Evolutionary conservation across 2,797 vertebrate genomes (phyloP), one percentile per base, ranked within the genome.

Genomic region (Poliocrania exsul): DNA sequence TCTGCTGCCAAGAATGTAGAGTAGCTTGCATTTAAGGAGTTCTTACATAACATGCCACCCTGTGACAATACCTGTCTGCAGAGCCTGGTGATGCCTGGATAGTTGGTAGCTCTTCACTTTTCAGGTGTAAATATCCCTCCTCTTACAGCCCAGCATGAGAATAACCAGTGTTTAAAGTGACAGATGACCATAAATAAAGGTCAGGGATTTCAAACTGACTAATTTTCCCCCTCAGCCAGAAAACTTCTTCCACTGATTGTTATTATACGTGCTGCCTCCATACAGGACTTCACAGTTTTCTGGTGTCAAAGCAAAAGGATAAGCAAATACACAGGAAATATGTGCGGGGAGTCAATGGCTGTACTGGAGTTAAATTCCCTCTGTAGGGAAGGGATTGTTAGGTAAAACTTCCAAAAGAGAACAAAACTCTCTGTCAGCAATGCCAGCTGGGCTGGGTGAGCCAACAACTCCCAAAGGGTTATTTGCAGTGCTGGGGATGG

Each of bases 1-100:
- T 95, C 65, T 91, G 51, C 70, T 96, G 95, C 94, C 96, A 96
- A 87, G 95, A 93, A 95, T 73, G 89, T 4, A 62, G 93, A 94
- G 81, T 66, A 92, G 79, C 83, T 92, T 84, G 74, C 74, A 60
- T 61, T 73, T 47, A 86, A 81, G 66, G 50, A 85, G 69, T 18
- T 40, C 77, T 96, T 96, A 90, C 85, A 90, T 96, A 96, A 95
- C 29, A 1, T 95, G 77, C 92, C 77, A 83, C 75, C 62, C 62
- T 92, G 5, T 88, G 92, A 97, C 95, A 83, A 38, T 78, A 44
- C 50, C 58, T 72, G 79, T 60, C 82, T 95, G 79, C 84, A 81
- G 62, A 90, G 37, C 79, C 66, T 31, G 35, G 42, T 23, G 49
- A 25, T 92, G 58, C 65, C 73, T 40, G 37, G 54, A 13, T 20